Evolutionary conservation across 2,888 invertebrate genomes (phyloP).

Genomic region (Aphelenchoides bicaudatus): DNA sequence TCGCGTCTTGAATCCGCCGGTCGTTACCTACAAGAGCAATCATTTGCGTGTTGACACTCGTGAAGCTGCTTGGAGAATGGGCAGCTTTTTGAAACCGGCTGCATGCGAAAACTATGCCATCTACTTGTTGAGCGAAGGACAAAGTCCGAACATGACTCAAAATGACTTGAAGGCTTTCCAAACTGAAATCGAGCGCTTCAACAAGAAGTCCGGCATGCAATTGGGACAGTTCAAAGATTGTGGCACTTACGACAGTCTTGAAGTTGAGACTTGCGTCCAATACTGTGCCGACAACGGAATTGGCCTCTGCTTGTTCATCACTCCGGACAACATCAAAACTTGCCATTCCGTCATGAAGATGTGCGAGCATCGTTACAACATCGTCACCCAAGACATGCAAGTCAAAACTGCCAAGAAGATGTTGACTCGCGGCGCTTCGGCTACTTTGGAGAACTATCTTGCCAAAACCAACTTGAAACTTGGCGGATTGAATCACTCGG

Average conservation of each 20-base stretch:
- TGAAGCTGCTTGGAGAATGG: constrained; percentile 12
- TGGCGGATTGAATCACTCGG: constrained; percentile 46
- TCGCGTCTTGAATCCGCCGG: constrained; percentile 30
- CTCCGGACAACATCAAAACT: constrained; percentile 9
- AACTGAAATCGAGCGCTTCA: background rate
- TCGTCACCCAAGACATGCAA: constrained; percentile 48
- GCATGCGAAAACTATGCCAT: background rate
- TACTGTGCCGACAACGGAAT: background rate
- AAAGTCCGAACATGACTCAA: background rate
- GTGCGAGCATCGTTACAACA: constrained; percentile 34
- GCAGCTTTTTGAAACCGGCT: constrained; percentile 3
- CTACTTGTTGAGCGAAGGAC: background rate
- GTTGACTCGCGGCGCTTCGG: constrained; percentile 21
- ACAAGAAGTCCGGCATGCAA: background rate
- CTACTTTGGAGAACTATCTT: constrained; percentile 48
- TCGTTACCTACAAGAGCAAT: constrained; percentile 21
- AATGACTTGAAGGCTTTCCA: background rate
- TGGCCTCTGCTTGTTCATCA: background rate
- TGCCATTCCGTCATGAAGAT: constrained; percentile 29
- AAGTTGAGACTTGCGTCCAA: background rate
- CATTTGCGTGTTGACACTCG: constrained; percentile 11
- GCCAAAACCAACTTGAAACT: constrained; percentile 44
- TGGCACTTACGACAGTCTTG: background rate
- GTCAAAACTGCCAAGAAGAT: constrained; percentile 34
- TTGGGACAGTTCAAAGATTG: constrained; percentile 1